These are phyloP conservation scores for Caenorhabditis panamensis DNA, from an alignment of 2,888 invertebrate species.

Conservation along the genomic window DNA sequence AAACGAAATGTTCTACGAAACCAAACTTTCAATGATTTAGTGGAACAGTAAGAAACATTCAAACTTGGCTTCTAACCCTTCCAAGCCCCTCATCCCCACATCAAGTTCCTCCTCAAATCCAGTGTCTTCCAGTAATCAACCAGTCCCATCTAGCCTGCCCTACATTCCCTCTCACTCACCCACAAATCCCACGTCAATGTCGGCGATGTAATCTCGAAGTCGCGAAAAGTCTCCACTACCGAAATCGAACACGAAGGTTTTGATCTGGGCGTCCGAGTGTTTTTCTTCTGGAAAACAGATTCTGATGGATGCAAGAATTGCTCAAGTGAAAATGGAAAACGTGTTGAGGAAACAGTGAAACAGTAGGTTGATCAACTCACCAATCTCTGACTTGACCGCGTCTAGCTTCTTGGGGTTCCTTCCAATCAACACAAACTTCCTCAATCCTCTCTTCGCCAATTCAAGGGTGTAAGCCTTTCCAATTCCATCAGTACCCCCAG, in stretches of 20 bases:
- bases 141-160: conserved; percentile 45
- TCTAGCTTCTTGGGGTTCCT: conserved; percentile 74
- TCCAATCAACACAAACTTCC: conserved; percentile 79
- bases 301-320: conserved; percentile 18
- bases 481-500: conserved; percentile 79
- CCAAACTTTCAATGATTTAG: no score
- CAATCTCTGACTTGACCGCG: conserved; percentile 73
- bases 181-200: conserved; percentile 78
- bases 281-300: conserved; percentile 39
- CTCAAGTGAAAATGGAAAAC: conserved; percentile 59
- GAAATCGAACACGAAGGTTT: conserved; percentile 78
- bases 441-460: conserved; percentile 75
- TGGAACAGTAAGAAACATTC: no score
- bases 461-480: conserved; percentile 78
- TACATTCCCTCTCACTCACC: conserved; percentile 60
- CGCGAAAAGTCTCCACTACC: conserved; percentile 70
- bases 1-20: no score
- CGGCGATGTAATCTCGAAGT: conserved; percentile 70
- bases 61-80: no score
- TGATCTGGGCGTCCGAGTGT: conserved; percentile 63
- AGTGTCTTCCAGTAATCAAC: conserved; percentile 28
- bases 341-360: no score
- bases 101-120: background rate
- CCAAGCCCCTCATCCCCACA: background rate
- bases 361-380: conserved; percentile 46